Conservation (phyloP, 2,888 invertebrate genomes). For the Chrysolina oricalcia region DNA sequence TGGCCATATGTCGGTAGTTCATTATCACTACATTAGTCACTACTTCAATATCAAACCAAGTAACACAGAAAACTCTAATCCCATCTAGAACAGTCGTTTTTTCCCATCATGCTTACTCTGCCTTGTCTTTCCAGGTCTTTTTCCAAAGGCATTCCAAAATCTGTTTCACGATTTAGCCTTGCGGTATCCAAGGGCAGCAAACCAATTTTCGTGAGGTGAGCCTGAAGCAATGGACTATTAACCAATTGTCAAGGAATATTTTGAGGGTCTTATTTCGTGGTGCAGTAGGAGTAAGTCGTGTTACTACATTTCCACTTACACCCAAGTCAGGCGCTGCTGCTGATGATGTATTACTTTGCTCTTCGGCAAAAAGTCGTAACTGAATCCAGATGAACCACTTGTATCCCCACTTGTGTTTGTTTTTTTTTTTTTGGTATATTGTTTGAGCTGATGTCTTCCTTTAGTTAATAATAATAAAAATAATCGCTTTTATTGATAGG, state of each 20-base stretch:
- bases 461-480: no score
- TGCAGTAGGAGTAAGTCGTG: conserved; percentile 28
- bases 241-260: conserved; percentile 37
- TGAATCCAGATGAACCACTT: conserved; percentile 36
- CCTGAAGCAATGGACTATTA: conserved; percentile 33
- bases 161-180: conserved; percentile 18
- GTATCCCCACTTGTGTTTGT: conserved; percentile 35
- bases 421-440: conserved; percentile 28
- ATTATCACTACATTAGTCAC: no score
- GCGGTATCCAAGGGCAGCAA: conserved; percentile 8
- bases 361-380: conserved; percentile 38
- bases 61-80: no score
- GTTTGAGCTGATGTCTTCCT: conserved; percentile 29
- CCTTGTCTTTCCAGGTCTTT: conserved; percentile 29
- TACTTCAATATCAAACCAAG: no score
- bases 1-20: no score
- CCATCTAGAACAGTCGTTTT: no score
- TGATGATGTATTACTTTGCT: conserved; percentile 29
- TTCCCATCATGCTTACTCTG: neutral
- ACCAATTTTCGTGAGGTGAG: conserved; percentile 16
- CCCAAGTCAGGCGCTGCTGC: conserved; percentile 34
- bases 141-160: conserved; percentile 25
- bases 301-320: conserved; percentile 36
- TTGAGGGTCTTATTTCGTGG: conserved; percentile 29
- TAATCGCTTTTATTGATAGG: no score